Percentiles rank a stretch among this genome's conserved stretches.
phyloP scores from a whole-genome alignment of 1,140 invertebrate species.

The Diabrotica virgifera region DNA sequence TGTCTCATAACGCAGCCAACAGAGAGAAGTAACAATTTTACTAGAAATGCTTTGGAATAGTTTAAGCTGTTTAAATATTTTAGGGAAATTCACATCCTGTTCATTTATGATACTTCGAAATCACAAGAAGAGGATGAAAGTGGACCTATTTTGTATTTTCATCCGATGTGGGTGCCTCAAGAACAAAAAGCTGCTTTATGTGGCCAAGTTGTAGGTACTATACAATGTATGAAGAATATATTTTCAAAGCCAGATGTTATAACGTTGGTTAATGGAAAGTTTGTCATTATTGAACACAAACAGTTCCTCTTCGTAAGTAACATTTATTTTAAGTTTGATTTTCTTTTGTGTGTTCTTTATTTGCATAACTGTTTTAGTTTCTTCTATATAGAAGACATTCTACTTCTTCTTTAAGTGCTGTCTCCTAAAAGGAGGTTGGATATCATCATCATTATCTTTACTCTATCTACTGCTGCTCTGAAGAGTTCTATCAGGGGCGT shows the following conservation, averaged over 20 bases:
- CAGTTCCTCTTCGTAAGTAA: slow-evolving; percentile 70
- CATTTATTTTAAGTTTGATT: not conserved
- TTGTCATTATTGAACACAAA: slow-evolving; percentile 74
- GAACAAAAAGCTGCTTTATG: slow-evolving; percentile 75
- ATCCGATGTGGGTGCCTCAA: slow-evolving; percentile 81
- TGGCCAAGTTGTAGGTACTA: slow-evolving; percentile 78
- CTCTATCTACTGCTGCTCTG: no score
- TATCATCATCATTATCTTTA: no score
- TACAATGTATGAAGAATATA: slow-evolving; percentile 69
- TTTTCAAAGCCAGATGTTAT: slow-evolving; percentile 73
- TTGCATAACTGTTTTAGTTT: no score
- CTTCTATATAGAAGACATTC: no score
- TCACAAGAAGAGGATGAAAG: slow-evolving; percentile 83
- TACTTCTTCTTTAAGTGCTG: no score
- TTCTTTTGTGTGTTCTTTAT: no score
- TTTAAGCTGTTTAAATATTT: slow-evolving; percentile 34
- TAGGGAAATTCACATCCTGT: slow-evolving; percentile 85
- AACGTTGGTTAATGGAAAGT: slow-evolving; percentile 78
- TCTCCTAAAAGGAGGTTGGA: no score
- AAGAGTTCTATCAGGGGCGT: no score
- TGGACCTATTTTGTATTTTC: slow-evolving; percentile 82
- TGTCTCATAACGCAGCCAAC: no score
- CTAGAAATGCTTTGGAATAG: not conserved
- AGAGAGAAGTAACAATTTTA: not conserved
- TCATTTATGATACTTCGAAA: slow-evolving; percentile 79